Conservation (phyloP, 2,888 invertebrate species). For the Heliconius charithonia region DNA sequence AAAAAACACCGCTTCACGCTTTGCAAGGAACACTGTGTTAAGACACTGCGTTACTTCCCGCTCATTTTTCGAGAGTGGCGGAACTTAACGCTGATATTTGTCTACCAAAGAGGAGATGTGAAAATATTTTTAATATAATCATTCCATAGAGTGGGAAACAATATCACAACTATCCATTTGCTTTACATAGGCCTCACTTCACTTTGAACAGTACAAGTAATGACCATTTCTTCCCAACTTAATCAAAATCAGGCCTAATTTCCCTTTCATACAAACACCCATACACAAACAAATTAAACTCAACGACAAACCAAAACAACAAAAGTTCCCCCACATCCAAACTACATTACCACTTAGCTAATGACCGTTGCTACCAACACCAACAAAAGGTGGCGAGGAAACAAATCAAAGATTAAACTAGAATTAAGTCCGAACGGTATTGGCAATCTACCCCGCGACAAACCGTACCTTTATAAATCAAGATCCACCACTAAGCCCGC, state of each 20-base stretch:
- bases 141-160: background rate
- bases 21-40: background rate
- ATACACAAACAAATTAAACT: background rate
- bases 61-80: no score
- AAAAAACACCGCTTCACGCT: background rate
- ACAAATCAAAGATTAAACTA: constrained; percentile 55
- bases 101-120: background rate
- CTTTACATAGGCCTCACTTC: background rate
- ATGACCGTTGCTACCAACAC: constrained; percentile 24
- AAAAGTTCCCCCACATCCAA: constrained; percentile 1
- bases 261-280: background rate
- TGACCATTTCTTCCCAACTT: no score
- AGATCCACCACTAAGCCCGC: constrained; percentile 61
- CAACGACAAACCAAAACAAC: constrained; percentile 3
- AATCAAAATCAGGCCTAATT: background rate
- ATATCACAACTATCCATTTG: background rate
- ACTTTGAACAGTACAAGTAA: background rate
- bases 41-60: no score
- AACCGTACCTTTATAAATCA: constrained; percentile 59
- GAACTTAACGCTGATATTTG: background rate
- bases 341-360: constrained; percentile 28
- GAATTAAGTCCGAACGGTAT: constrained; percentile 47
- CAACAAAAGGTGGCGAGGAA: constrained; percentile 38
- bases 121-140: no score
- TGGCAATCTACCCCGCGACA: constrained; percentile 55